Conservation (phyloP, 2,113 vertebrate species). For the Tachuris rubrigastra region DNA sequence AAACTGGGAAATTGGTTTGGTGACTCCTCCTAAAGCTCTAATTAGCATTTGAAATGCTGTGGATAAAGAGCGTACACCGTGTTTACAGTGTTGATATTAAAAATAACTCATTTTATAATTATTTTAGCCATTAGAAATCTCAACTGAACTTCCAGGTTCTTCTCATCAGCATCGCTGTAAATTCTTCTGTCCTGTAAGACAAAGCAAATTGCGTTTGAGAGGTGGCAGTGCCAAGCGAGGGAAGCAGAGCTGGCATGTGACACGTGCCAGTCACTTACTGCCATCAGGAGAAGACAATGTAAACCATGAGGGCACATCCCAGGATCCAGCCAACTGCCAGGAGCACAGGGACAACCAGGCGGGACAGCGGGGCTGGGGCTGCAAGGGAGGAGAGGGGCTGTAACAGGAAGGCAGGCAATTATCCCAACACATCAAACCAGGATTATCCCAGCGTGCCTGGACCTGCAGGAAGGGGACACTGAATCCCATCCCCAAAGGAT, state of each 20-base stretch:
- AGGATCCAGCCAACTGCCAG: conserved; percentile 79
- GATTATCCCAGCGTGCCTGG: neutral
- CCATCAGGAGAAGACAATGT: conserved; percentile 78
- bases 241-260: neutral
- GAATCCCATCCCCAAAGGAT: too few species aligned
- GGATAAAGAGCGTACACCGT: neutral
- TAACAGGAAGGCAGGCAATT: neutral
- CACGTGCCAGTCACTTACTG: neutral
- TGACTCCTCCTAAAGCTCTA: neutral
- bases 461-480: neutral
- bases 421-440: neutral
- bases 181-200: conserved; percentile 66
- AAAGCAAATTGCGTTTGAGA: neutral
- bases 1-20: neutral
- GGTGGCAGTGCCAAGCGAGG: neutral
- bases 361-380: conserved; percentile 39
- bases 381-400: neutral
- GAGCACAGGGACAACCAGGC: conserved; percentile 69
- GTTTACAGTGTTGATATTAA: neutral
- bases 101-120: neutral
- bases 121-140: conserved; percentile 1
- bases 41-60: neutral
- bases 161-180: neutral
- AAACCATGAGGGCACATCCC: conserved; percentile 77
- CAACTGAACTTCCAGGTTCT: conserved; percentile 17